Percentiles rank a stretch among this genome's conserved stretches.
phyloP scores from a whole-genome alignment of 2,888 invertebrate species.

The Choristoneura rosaceana region DNA sequence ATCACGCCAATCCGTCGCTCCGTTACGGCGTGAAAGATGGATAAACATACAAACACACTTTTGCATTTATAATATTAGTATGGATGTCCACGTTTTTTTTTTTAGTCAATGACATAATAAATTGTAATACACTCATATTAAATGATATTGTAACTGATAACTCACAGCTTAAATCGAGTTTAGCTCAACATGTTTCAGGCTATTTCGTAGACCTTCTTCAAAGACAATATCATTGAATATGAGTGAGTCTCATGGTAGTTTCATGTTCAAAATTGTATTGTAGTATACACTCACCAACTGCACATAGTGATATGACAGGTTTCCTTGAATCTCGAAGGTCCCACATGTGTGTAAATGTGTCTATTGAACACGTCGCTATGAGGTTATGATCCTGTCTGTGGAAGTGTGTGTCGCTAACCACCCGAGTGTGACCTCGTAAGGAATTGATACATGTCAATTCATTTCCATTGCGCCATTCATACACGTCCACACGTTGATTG shows the following conservation, averaged over 20 bases:
- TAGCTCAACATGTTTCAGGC: no score
- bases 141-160: no score
- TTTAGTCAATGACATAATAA: not conserved
- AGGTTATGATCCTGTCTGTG: conserved; percentile 87
- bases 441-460: conserved; percentile 90
- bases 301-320: conserved; percentile 93
- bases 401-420: conserved; percentile 97
- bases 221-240: no score
- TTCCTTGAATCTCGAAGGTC: conserved; percentile 94
- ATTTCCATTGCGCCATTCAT: conserved; percentile 90
- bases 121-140: conserved; percentile 73
- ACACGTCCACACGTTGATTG: conserved; percentile 94
- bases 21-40: no score
- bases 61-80: no score
- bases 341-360: conserved; percentile 97
- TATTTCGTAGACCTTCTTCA: no score
- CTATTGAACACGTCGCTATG: conserved; percentile 94
- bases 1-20: no score
- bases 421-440: conserved; percentile 92
- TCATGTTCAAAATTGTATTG: no score
- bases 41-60: no score
- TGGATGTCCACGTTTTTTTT: no score
- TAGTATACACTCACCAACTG: conserved; percentile 91
- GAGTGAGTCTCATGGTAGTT: no score
- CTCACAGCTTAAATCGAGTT: no score